A percentile compares a stretch with the other conserved stretches of the same genome.
phyloP scores from a whole-genome alignment of 2,888 invertebrate genomes.

The Rotaria macrura region DNA sequence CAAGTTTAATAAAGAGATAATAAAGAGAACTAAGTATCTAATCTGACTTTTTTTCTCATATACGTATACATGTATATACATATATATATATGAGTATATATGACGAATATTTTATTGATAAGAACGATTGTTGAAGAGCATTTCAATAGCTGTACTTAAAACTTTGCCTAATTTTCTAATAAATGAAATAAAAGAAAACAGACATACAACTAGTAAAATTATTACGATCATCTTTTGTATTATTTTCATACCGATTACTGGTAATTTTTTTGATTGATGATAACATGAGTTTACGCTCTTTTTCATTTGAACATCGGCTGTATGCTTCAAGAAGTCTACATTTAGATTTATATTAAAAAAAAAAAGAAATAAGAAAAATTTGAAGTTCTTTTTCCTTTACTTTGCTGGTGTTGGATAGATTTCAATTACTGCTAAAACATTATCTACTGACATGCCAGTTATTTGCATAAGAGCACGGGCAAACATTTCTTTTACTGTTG shows the following conservation, averaged over 20 bases:
- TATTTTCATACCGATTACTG: not conserved
- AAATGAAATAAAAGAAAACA: no score
- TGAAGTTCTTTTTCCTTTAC: not conserved
- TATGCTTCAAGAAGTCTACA: slow-evolving; percentile 23
- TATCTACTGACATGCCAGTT: slow-evolving; percentile 30
- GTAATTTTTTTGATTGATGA: slow-evolving; percentile 24
- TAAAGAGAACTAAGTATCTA: no score
- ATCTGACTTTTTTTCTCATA: not conserved
- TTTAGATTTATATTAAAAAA: not conserved
- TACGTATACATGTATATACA: no score
- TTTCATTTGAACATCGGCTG: slow-evolving; percentile 27
- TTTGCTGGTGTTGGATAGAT: slow-evolving; percentile 25
- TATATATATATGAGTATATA: no score
- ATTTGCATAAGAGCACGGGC: slow-evolving; percentile 32
- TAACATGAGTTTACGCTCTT: slow-evolving; percentile 23
- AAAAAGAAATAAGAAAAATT: not conserved
- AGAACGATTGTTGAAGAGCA: not conserved
- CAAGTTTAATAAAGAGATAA: no score
- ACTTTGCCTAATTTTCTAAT: not conserved
- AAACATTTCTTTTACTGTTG: slow-evolving; percentile 32
- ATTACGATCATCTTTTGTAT: not conserved
- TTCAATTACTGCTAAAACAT: slow-evolving; percentile 29
- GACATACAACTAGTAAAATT: no score
- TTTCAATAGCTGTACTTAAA: not conserved
- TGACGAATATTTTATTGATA: not conserved